These are phyloP conservation scores for Volucella bombylans DNA, from an alignment of 2,888 invertebrate genomes.

Conservation along the genomic window DNA sequence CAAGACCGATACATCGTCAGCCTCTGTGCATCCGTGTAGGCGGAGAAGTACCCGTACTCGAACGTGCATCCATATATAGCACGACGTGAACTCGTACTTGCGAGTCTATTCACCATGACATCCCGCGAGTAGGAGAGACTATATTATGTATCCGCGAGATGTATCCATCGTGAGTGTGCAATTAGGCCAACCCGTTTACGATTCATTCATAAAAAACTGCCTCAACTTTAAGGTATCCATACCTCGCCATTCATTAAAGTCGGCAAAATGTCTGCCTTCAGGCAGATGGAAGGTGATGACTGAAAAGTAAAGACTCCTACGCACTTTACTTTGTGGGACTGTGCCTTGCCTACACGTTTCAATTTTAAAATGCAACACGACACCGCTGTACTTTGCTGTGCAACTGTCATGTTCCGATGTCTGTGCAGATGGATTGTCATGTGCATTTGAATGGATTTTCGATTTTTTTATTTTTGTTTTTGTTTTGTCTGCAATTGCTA, in stretches of 20 bases:
- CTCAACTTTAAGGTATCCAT: conserved; percentile 42
- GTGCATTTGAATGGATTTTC: conserved; percentile 53
- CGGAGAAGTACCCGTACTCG: background rate
- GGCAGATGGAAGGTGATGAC: conserved; percentile 22
- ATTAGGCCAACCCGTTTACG: conserved; percentile 64
- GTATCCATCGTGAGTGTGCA: conserved; percentile 49
- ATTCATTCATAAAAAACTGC: conserved; percentile 68
- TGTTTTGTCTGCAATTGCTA: too few relatives aligned
- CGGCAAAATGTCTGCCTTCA: conserved; percentile 53
- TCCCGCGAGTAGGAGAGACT: conserved; percentile 30
- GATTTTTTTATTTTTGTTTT: conserved; percentile 17
- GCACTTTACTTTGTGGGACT: conserved; percentile 14
- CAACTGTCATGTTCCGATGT: conserved; percentile 46
- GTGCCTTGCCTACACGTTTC: background rate
- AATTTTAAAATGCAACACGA: conserved; percentile 69
- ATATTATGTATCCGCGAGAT: conserved; percentile 25
- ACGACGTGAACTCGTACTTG: background rate
- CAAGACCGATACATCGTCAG: background rate
- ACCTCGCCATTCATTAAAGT: conserved; percentile 45
- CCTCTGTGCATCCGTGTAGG: conserved; percentile 25
- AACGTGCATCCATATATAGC: too few relatives aligned
- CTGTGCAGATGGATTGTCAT: conserved; percentile 62
- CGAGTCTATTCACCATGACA: conserved; percentile 31
- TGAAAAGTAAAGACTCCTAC: conserved; percentile 63
- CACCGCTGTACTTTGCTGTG: conserved; percentile 61